Evolutionary conservation across 2,113 vertebrate species (phyloP), one percentile per base, ranked within the genome.

Genomic region (Gulo gulo): DNA sequence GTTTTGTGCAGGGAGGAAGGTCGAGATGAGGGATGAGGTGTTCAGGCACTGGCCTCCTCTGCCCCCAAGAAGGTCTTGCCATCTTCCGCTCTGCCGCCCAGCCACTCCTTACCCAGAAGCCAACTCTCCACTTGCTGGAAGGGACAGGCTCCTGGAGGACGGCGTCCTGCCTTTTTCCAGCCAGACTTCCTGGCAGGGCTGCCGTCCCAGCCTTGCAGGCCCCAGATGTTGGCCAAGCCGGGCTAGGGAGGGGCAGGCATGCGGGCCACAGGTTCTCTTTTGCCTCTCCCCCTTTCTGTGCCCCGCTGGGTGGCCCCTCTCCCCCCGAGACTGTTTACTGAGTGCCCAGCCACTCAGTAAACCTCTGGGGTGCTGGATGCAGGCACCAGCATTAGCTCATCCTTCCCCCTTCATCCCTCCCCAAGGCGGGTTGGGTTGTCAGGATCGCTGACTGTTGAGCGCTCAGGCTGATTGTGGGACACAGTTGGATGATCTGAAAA

Each of bases 401-500:
- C 34, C 36, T 87, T n/a, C 47, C 52, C 34, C 29, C 39, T 59
- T 31, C 78, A 26, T 36, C n/a, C 82, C 36, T 31, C 31, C 86
- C 8, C 2, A 47, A 12, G 55, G 67, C 16, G 0, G 50, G 9
- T 42, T 78, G 26, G 50, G 12, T 50, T 78, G 26, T 78, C 50
- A 14, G 34, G 83, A 26, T 7, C 3, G 2, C 57, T 47, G 81
- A 20, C 74, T 47, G 2, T 4, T 45, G 8, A 9, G 76, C 8
- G 16, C 11, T 42, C 26, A 11, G 69, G 81, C 83, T 18, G 61
- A 29, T 23, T 8, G 20, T 65, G 57, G 85, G 55, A 9, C 7
- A 2, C 57, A 23, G 67, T n/a, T 9, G 20, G 13, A 31, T 47
- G 69, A 95, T 47, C 42, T 18, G 74, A 82, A 97, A 98, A 97